A percentile compares a stretch with the other conserved stretches of the same genome.
Evolutionary conservation across 2,888 invertebrate species (phyloP).

Genomic region (Anticlea derivata): DNA sequence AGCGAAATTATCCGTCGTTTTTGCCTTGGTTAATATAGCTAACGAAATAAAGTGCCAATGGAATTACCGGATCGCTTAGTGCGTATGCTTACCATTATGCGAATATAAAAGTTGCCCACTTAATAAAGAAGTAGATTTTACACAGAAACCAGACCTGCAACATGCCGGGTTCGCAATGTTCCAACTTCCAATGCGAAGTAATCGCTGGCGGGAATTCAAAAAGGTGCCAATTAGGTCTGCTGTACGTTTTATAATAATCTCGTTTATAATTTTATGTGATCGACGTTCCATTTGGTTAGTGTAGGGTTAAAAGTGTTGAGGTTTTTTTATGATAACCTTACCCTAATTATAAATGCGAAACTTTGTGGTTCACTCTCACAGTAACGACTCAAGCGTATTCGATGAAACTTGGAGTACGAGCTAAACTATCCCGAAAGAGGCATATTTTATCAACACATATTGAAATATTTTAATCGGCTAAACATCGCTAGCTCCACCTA

Average conservation of each 20-base stretch:
- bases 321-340: too few relatives aligned
- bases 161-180: slow-evolving; percentile 53
- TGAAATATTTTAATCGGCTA: too few relatives aligned
- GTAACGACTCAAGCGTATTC: too few relatives aligned
- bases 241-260: slow-evolving; percentile 59
- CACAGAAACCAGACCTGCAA: slow-evolving; percentile 64
- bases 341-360: too few relatives aligned
- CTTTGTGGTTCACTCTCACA: too few relatives aligned
- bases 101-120: slow-evolving; percentile 67
- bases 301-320: too few relatives aligned
- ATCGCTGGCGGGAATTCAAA: slow-evolving; percentile 71
- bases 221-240: slow-evolving; percentile 75
- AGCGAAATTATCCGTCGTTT: slow-evolving; percentile 54
- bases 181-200: slow-evolving; percentile 69
- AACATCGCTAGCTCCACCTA: too few relatives aligned
- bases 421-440: too few relatives aligned
- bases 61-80: slow-evolving; percentile 64
- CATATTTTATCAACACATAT: too few relatives aligned
- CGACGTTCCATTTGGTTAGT: slow-evolving; percentile 50
- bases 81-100: slow-evolving; percentile 64
- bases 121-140: slow-evolving; percentile 76
- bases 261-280: slow-evolving; percentile 63
- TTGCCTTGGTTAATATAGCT: slow-evolving; percentile 53
- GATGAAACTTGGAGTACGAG: too few relatives aligned
- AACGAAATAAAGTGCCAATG: slow-evolving; percentile 64